phyloP scores from a whole-genome alignment of 2,113 vertebrate genomes.

The Lophotis ruficrista region DNA sequence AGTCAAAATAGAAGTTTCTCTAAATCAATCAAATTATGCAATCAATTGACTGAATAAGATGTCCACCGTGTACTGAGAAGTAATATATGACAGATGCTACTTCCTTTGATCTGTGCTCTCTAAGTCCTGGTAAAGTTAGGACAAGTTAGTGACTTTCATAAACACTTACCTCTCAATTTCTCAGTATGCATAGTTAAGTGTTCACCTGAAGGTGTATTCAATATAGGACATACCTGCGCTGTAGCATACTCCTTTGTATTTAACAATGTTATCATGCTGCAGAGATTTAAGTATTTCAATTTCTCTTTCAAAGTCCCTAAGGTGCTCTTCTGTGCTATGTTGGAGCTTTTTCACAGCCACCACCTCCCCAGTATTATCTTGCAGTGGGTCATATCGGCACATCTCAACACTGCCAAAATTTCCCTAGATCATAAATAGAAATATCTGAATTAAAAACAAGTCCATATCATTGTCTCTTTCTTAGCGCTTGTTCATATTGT shows the following conservation, averaged over 20 bases:
- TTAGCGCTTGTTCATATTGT: not conserved
- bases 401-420: conserved; percentile 99
- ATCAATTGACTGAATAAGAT: not conserved
- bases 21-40: not conserved
- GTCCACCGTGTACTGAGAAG: not conserved
- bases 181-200: not conserved
- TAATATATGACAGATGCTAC: not conserved
- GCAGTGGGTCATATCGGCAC: conserved; percentile 94
- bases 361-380: conserved; percentile 96
- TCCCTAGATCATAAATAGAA: conserved; percentile 76
- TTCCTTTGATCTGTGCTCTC: not conserved
- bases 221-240: conserved; percentile 85
- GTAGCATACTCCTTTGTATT: conserved; percentile 97
- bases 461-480: not conserved
- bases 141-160: not conserved
- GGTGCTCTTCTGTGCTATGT: conserved; percentile 93
- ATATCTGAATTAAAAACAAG: not conserved
- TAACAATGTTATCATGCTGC: conserved; percentile 98
- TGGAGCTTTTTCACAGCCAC: conserved; percentile 98
- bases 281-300: conserved; percentile 97
- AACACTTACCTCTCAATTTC: not conserved
- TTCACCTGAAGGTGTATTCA: not conserved
- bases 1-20: not conserved
- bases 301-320: conserved; percentile 95
- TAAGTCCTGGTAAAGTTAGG: not conserved